Percentiles rank a stretch among this genome's conserved stretches.
Evolutionary conservation across 2,888 invertebrate genomes (phyloP).

Genomic region (Troides oblongomaculatus): DNA sequence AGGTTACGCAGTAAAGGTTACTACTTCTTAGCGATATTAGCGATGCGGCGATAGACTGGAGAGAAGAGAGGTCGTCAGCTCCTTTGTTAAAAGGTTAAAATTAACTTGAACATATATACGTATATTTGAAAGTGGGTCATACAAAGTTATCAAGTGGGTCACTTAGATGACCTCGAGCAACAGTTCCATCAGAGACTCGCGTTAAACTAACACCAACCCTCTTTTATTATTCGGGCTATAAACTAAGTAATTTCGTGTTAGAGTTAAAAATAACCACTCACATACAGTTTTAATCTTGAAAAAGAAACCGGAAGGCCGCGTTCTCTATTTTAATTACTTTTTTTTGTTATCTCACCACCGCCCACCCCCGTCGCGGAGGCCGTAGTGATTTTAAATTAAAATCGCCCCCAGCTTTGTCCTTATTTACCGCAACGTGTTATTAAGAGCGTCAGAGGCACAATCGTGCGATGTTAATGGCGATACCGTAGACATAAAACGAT

Average conservation of each 20-base stretch:
- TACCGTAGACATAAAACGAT: not conserved
- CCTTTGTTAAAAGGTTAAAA: too few relatives aligned
- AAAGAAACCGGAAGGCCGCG: slow-evolving; percentile 30
- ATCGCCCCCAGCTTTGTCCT: slow-evolving; percentile 60
- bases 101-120: too few relatives aligned
- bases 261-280: slow-evolving; percentile 10
- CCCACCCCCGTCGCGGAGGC: slow-evolving; percentile 44
- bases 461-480: slow-evolving; percentile 18
- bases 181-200: too few relatives aligned
- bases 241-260: not conserved
- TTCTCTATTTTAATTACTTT: slow-evolving; percentile 40
- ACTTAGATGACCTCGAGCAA: too few relatives aligned
- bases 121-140: too few relatives aligned
- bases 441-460: slow-evolving; percentile 23
- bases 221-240: not conserved
- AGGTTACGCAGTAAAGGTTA: too few relatives aligned
- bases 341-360: slow-evolving; percentile 48
- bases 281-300: slow-evolving; percentile 21
- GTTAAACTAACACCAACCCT: too few relatives aligned
- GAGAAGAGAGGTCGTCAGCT: too few relatives aligned
- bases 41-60: too few relatives aligned
- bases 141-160: too few relatives aligned
- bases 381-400: slow-evolving; percentile 70
- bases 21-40: too few relatives aligned
- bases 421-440: slow-evolving; percentile 43